Evolutionary conservation across 37 sponge, comb jelly and placozoan genomes (phyloP), one percentile per base, ranked within the genome.

Genomic region (Halichondria panicea): DNA sequence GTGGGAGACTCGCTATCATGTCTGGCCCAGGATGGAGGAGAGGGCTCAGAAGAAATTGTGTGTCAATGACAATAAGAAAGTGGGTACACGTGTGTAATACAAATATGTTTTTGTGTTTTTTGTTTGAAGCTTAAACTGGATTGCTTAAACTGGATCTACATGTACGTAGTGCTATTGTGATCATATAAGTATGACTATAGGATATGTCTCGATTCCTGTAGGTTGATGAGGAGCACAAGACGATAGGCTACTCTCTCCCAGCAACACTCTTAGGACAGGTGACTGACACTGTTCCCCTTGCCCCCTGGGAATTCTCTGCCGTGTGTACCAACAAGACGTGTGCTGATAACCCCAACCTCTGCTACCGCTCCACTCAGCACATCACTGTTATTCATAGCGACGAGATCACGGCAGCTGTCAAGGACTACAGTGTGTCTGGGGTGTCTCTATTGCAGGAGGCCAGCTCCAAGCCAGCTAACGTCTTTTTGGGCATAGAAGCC

Each of bases 161-260:
- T 59, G 28, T 22, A 18, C 28, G 27, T 25, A 13, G 27, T 59
- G 22, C 61, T 25, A 25, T 59, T 59, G 61, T 59, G 22, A 8
- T 7, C 22, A 22, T 59, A 7, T 8, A n/a, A 7, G 27, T n/a
- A 27, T 59, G 22, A 25, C 25, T 59, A 27, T n/a, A 27, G 11
- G 7, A 25, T 59, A n/a, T 59, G 60, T 11, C 7, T 11, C 27
- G 25, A 11, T n/a, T n/a, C n/a, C n/a, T n/a, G n/a, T n/a, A n/a
- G n/a, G n/a, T n/a, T n/a, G n/a, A n/a, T n/a, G n/a, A 83, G 76
- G 75, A 75, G 18, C 56, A 75, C 45, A 74, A 81, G 67, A 64
- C 78, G 6, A 85, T 89, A 56, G 90, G 90, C 34, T 84, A 84
- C 78, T 76, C 84, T 6, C 54, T 84, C 22, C 84, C 84, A 0